A percentile compares a stretch with the other conserved stretches of the same genome.
Conservation (phyloP, 1,140 invertebrate genomes). For the Pseudomyrmex concolor region DNA sequence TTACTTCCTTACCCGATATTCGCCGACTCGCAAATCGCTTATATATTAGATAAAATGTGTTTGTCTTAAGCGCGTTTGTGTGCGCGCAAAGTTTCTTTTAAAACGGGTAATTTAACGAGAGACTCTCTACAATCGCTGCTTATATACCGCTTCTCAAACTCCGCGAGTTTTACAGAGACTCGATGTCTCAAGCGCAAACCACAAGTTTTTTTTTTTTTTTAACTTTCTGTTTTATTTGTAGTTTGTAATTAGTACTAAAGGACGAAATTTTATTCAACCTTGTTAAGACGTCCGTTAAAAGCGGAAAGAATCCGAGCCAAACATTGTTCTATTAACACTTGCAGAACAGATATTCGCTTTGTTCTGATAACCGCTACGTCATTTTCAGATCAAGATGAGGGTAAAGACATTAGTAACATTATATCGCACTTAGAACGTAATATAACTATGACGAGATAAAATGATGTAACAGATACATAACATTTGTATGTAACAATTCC, state of each 20-base stretch:
- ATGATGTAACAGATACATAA: too few species aligned
- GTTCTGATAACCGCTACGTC: too few species aligned
- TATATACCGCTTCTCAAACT: background rate
- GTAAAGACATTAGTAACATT: too few species aligned
- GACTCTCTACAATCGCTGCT: background rate
- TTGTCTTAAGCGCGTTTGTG: constrained; percentile 17
- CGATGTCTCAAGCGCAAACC: background rate
- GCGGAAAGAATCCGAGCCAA: too few species aligned
- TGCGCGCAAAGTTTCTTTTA: constrained; percentile 3
- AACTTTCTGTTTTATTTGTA: background rate
- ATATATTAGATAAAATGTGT: constrained; percentile 3
- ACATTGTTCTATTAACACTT: too few species aligned
- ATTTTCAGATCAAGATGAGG: too few species aligned
- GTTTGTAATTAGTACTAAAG: background rate
- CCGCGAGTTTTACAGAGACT: background rate
- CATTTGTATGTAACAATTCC: too few species aligned
- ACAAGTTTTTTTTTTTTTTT: too few species aligned
- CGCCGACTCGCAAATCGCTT: constrained; percentile 25
- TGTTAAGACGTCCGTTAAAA: too few species aligned
- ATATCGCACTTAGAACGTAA: too few species aligned
- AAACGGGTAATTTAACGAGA: constrained; percentile 14
- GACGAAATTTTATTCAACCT: background rate
- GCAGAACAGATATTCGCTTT: too few species aligned
- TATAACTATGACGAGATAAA: too few species aligned
- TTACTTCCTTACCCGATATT: constrained; percentile 38